Percentiles rank a stretch among this genome's conserved stretches.
These are phyloP conservation scores for Amphipyra berbera DNA, from an alignment of 2,888 invertebrate genomes.

Conservation along the genomic window DNA sequence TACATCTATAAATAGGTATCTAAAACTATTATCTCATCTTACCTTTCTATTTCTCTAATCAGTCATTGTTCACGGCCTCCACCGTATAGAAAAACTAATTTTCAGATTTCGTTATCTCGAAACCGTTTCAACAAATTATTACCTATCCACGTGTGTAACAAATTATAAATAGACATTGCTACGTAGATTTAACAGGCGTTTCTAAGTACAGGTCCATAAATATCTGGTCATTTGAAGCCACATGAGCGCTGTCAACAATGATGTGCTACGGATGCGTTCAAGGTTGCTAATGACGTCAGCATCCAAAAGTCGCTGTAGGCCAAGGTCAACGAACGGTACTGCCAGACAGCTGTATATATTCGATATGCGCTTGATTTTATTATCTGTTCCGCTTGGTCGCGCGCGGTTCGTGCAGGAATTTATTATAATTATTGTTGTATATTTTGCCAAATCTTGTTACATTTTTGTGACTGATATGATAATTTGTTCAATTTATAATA, in stretches of 20 bases:
- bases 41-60: background rate
- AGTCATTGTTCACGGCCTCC: conserved; percentile 18
- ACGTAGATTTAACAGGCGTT: conserved; percentile 19
- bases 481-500: too few species aligned
- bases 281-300: conserved; percentile 68
- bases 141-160: conserved; percentile 17
- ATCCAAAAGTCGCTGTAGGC: conserved; percentile 72
- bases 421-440: background rate
- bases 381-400: conserved; percentile 13
- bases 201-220: conserved; percentile 7
- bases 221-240: conserved; percentile 31
- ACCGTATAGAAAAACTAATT: conserved; percentile 22
- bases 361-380: conserved; percentile 42
- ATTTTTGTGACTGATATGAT: background rate
- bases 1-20: too few species aligned
- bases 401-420: conserved; percentile 2
- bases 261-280: conserved; percentile 60
- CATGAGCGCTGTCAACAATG: conserved; percentile 44
- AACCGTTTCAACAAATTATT: conserved; percentile 8
- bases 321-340: conserved; percentile 71
- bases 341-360: conserved; percentile 54
- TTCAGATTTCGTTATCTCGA: conserved; percentile 18
- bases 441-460: background rate
- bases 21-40: too few species aligned
- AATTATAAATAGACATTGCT: conserved; percentile 11